A percentile compares a stretch with the other conserved stretches of the same genome.
phyloP scores from a whole-genome alignment of 2,888 invertebrate species.

The Galeopsomyia nigrocyanea region DNA sequence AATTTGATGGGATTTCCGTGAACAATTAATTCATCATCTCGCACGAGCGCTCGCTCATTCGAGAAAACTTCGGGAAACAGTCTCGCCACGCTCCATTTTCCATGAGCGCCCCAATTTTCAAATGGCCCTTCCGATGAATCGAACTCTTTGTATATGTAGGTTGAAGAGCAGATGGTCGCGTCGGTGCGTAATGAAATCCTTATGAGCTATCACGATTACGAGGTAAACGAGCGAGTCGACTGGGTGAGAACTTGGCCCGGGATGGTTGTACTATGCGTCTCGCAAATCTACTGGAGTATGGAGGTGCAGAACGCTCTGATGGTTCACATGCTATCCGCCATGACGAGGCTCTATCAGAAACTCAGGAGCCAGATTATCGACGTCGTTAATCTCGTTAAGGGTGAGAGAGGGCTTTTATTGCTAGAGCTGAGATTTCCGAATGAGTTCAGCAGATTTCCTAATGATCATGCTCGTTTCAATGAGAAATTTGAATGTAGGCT shows the following conservation, averaged over 20 bases:
- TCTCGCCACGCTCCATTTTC: too few relatives aligned
- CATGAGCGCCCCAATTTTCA: background rate
- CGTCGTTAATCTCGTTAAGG: conserved; percentile 80
- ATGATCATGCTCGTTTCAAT: too few relatives aligned
- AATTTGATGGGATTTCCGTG: too few relatives aligned
- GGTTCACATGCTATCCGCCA: conserved; percentile 72
- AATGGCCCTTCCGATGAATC: background rate
- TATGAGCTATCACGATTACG: conserved; percentile 77
- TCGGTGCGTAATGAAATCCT: conserved; percentile 80
- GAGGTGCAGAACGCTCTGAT: conserved; percentile 81
- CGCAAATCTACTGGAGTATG: conserved; percentile 87
- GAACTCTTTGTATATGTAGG: conserved; percentile 67
- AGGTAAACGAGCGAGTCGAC: conserved; percentile 72
- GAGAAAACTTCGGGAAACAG: too few relatives aligned
- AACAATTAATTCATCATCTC: too few relatives aligned
- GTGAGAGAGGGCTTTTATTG: conserved; percentile 45
- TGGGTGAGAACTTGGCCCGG: conserved; percentile 88
- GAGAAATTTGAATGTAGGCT: too few relatives aligned
- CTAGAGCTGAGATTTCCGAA: too few relatives aligned
- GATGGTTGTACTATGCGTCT: conserved; percentile 84
- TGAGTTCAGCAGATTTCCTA: too few relatives aligned
- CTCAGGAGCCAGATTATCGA: conserved; percentile 78
- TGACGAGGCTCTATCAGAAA: conserved; percentile 72
- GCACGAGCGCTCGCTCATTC: too few relatives aligned
- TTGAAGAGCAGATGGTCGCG: conserved; percentile 84